Conservation (phyloP, 2,888 invertebrate species). For the Morinoia aosen region DNA sequence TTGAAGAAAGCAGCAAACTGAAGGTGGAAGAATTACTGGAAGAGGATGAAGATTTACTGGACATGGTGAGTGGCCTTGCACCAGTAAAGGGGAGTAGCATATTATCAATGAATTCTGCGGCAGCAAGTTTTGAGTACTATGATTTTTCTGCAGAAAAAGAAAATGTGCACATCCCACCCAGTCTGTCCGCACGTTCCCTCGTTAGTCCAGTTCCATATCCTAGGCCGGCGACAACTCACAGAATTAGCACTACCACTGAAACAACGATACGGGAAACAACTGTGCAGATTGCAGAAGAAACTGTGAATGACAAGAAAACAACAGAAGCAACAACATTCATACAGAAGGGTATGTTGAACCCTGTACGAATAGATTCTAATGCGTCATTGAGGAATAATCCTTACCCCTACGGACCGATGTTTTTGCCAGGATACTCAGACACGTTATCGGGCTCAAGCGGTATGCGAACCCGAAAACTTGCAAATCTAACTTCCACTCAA, state of each 20-base stretch:
- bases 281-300: neutral
- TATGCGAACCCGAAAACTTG: neutral
- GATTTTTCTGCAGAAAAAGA: slow-evolving; percentile 46
- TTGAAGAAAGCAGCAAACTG: neutral
- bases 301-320: no score
- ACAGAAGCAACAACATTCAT: neutral
- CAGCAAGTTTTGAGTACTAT: slow-evolving; percentile 34
- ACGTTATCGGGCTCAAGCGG: neutral
- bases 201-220: slow-evolving; percentile 45
- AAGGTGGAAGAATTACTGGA: neutral
- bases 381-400: slow-evolving; percentile 56
- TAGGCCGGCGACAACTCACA: neutral
- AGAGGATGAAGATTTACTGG: neutral
- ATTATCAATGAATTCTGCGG: neutral
- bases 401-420: slow-evolving; percentile 61
- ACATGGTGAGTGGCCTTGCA: neutral
- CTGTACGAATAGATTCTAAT: neutral
- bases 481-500: neutral
- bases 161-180: neutral
- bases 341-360: neutral
- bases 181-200: slow-evolving; percentile 8
- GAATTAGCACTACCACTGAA: neutral
- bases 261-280: neutral
- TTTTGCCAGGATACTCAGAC: slow-evolving; percentile 36
- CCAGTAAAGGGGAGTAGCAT: neutral